Base-by-base conservation (phyloP, 1,140 invertebrate genomes). In the Drosophila micromelanica region DNA sequence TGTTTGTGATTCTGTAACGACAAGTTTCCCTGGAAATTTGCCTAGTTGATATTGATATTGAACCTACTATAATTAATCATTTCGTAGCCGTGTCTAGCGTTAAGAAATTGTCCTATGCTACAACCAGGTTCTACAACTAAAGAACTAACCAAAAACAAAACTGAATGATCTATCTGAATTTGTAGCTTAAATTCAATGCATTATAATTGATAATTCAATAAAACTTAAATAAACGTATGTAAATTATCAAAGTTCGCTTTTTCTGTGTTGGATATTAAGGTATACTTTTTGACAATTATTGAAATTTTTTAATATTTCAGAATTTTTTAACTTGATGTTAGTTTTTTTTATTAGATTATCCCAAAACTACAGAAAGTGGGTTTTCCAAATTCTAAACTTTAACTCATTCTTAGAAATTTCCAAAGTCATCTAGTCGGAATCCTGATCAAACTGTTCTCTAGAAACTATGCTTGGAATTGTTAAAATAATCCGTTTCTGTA, bases 1-100 rank as follows among this genome's bases (percentile, higher is more conserved):
- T 76, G 63, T 82, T 86, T 86, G 84, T 87, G 79, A 87, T 89
- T 87, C 38, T 67, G 62, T 79, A 74, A 49, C 63, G 42, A 49
- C 63, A 32, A 63, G 73, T 76, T 86, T 65, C 74, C 74, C 15
- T 35, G 6, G 23, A 52, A 48, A 63, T 52, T 40, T 45, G 7
- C 37, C 55, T 73, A 76, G 78, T 38, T 27, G 35, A 64, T 61
- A 67, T 57, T 27, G 27, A 73, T 49, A 45, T 59, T 11, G 48
- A 62, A 8, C 6, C 32, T 35, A 35, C 8, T 35, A 35, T 35
- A 9, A 35, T 35, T 69, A 63, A 71, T 81, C 55, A 80, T 68
- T 76, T 79, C 49, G 72, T 76, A 60, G 76, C 64, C 64, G 69
- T 61, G 52, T 84, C 63, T 68, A 77, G 73, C 65, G 46, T 89